Base-by-base conservation (phyloP, 2,113 vertebrate species). In the Hypomesus transpacificus region DNA sequence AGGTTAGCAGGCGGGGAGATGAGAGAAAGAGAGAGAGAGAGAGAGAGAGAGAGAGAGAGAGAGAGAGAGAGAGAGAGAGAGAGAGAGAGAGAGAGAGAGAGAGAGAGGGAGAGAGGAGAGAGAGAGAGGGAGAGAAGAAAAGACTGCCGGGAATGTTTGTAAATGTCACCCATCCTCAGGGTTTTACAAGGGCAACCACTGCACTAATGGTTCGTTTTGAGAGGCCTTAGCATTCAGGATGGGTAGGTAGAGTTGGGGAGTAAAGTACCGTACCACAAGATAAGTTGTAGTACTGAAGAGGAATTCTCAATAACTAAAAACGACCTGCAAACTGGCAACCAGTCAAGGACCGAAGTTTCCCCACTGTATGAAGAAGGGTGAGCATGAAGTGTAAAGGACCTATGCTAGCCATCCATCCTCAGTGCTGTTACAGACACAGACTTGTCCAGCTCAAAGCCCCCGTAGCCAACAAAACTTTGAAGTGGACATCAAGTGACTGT, bases 121-220 rank as follows among this genome's bases (percentile, higher is more conserved):
- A 53, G 54, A 70, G 20, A 28, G 56, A 60, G 58, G 26, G 54
- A 72, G 72, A 58, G 72, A 76, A 72, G 78, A 50, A 70, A 60
- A n/a, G 21, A 46, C 63, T 65, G 20, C 18, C 22, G 39, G n/a
- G 31, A 4, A 71, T 69, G 75, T 46, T 80, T 85, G 53, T 82
- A 85, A 87, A 88, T 88, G 80, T 80, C 79, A 82, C 59, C 77
- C 59, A 59, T 74, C 69, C 21, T 14, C 64, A 53, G 64, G 69
- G 73, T 72, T 81, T 64, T 54, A 71, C 70, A 80, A 18, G 21
- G 20, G 57, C 54, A 57, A 26, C 31, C 63, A 1, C 28, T 17
- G 54, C 17, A 17, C 76, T 81, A 76, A 87, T 78, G 71, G 71
- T 68, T 50, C 71, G 70, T 76, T 70, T 79, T 20, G 17, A 31